phyloP scores from a whole-genome alignment of 1,140 invertebrate species.

The Helicoverpa zea region DNA sequence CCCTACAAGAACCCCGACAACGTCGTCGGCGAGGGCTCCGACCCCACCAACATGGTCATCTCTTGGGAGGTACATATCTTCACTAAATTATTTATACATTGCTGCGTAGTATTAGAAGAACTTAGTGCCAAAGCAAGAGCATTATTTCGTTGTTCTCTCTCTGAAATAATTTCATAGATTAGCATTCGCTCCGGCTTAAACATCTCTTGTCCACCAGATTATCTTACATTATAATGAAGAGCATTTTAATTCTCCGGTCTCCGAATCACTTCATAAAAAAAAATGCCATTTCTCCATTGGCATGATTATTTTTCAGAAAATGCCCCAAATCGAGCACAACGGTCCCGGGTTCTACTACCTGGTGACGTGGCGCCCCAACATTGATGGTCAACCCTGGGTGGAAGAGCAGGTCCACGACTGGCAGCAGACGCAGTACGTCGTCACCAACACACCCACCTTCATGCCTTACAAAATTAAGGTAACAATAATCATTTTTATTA shows the following conservation, averaged over 20 bases:
- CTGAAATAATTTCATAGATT: not conserved
- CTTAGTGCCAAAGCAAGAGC: no score
- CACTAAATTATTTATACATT: not conserved
- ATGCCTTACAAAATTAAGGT: slow-evolving; percentile 95
- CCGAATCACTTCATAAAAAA: no score
- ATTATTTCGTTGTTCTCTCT: no score
- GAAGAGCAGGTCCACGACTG: slow-evolving; percentile 93
- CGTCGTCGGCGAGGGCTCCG: slow-evolving; percentile 95
- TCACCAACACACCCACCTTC: slow-evolving; percentile 96
- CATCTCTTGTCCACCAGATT: slow-evolving; percentile 45
- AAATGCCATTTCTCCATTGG: no score
- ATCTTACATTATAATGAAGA: no score
- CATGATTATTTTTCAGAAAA: slow-evolving; percentile 87
- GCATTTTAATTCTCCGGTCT: no score
- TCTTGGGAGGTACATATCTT: slow-evolving; percentile 93
- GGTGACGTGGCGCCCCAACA: slow-evolving; percentile 95
- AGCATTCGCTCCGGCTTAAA: not conserved
- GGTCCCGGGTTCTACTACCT: slow-evolving; percentile 97
- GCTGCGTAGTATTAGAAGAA: not conserved
- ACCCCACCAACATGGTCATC: slow-evolving; percentile 96
- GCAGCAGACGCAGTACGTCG: slow-evolving; percentile 89
- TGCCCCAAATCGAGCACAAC: slow-evolving; percentile 99
- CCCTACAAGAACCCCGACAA: slow-evolving; percentile 98
- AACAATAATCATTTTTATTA: no score
- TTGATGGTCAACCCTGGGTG: slow-evolving; percentile 91